phyloP scores from a whole-genome alignment of 2,113 vertebrate genomes.

The Pluvianellus socialis region DNA sequence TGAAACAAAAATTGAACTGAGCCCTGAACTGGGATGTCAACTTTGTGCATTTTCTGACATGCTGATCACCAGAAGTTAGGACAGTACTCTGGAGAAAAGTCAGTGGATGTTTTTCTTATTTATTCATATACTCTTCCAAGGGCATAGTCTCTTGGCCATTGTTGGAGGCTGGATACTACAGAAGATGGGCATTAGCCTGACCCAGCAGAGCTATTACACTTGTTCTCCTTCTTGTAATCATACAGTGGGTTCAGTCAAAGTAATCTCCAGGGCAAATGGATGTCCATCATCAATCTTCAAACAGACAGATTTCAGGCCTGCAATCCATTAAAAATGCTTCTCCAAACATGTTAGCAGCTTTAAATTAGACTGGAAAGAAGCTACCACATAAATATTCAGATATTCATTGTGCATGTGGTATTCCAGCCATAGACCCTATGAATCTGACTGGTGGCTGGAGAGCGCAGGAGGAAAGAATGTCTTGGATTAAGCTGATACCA shows the following conservation, averaged over 20 bases:
- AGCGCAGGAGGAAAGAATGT: background rate
- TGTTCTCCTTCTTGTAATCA: background rate
- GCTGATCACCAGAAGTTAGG: background rate
- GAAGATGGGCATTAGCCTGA: background rate
- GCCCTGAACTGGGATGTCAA: background rate
- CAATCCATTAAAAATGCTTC: background rate
- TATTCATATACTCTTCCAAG: background rate
- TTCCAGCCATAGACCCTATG: background rate
- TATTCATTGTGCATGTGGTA: background rate
- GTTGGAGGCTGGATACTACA: background rate
- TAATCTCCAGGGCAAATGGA: background rate
- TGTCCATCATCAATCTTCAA: background rate
- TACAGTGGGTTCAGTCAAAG: background rate
- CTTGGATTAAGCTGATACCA: background rate
- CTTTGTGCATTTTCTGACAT: background rate
- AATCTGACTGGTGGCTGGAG: background rate
- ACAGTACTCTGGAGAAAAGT: background rate
- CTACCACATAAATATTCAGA: background rate
- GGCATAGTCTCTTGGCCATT: background rate
- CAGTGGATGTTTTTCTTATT: background rate
- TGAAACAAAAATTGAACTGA: background rate
- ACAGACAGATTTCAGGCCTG: background rate
- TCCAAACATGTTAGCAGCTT: background rate
- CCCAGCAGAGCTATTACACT: background rate
- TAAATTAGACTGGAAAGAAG: background rate